Base-by-base conservation (phyloP, 2,888 invertebrate genomes). In the Meiosimyza platycephala region DNA sequence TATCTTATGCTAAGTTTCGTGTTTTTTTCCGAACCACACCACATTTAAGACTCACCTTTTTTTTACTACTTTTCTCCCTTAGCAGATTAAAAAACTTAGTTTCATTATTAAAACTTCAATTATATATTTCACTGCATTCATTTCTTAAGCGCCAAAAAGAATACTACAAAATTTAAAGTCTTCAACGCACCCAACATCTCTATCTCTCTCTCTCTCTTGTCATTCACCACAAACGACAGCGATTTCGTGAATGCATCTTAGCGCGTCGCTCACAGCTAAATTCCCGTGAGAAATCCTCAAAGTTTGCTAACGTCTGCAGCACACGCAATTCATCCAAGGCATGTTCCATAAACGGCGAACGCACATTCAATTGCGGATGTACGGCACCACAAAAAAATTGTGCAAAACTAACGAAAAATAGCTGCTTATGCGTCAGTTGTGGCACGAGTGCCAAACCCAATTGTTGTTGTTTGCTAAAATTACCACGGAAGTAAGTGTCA, bases 311-410 rank as follows among this genome's bases (percentile, higher is more conserved):
- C 0, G 86, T 82, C 60, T 85, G 85, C 64, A 82, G 67, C 1
- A 85, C 85, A 0, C 85, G 77, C 52, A 86, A 15, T 72, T 85
- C 85, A 55, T 85, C 83, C 11, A 79, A 71, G 0, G 84, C 85
- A 70, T 85, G 85, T 67, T 83, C 82, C 79, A 83, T 75, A 59
- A 77, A 78, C 1, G 78, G 76, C 0, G 78, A 75, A 0, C 79
- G 79, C 40, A 9, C 40, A 3, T 78, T 74, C 0, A 80, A 67
- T 7, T 79, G 77, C 15, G 80, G 79, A 28, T 85, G 85, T 18
- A 79, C 74, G 48, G 80, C 81, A 28, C 85, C 83, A 62, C 85
- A 85, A 16, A 86, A 85, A 72, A 85, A 83, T 57, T 85, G 85
- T 0, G 85, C 86, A 55, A 81, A 85, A 68, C 80, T 82, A 7